phyloP scores from a whole-genome alignment of 2,113 vertebrate species.

The Gymnorhina tibicen region DNA sequence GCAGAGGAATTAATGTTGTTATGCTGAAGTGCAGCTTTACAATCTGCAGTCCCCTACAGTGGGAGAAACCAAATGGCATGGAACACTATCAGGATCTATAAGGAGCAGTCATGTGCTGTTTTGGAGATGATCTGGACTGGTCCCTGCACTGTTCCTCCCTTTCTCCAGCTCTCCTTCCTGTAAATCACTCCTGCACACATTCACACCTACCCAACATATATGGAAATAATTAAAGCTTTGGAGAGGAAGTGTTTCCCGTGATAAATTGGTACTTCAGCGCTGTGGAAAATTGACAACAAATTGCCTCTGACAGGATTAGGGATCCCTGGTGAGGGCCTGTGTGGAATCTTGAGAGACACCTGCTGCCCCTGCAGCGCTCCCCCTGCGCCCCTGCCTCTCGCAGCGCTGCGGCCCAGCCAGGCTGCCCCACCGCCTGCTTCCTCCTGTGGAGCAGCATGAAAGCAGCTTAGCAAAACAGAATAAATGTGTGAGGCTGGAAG shows the following conservation, averaged over 20 bases:
- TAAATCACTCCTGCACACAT: neutral
- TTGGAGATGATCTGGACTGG: neutral
- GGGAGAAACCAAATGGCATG: neutral
- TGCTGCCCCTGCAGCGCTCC: rapidly evolving
- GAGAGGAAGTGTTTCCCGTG: neutral
- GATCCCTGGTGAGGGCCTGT: neutral
- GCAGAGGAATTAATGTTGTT: neutral
- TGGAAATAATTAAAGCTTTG: neutral
- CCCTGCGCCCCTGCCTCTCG: rapidly evolving
- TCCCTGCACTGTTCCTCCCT: neutral
- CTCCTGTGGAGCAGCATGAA: neutral
- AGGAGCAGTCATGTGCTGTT: neutral
- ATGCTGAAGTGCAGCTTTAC: neutral
- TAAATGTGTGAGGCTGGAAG: neutral
- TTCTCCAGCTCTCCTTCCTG: neutral
- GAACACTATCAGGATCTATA: neutral
- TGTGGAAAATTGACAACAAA: neutral
- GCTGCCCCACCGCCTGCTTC: neutral
- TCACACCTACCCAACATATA: neutral
- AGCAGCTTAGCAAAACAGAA: neutral
- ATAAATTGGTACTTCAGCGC: neutral
- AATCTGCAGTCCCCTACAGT: neutral
- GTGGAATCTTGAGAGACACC: neutral
- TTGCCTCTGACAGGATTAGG: constrained; percentile 4
- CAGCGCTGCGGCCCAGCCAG: rapidly evolving